Evolutionary conservation across 2,888 invertebrate species (phyloP).

Genomic region (Masnerella sp.): DNA sequence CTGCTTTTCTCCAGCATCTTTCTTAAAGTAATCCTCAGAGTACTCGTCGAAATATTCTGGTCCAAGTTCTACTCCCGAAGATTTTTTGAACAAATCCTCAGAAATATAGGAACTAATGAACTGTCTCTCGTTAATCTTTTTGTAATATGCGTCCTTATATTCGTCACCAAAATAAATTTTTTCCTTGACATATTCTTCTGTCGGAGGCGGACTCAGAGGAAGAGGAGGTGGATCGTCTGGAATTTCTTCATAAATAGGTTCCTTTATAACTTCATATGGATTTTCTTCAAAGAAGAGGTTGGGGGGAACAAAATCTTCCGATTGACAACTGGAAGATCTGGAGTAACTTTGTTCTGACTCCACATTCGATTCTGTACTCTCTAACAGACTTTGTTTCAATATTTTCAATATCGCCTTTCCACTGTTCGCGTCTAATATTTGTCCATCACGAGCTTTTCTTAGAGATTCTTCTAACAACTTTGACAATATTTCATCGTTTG

Average conservation of each 20-base stretch:
- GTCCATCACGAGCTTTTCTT: conserved; percentile 72
- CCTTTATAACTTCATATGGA: conserved; percentile 77
- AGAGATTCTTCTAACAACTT: conserved; percentile 74
- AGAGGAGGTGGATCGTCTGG: conserved; percentile 82
- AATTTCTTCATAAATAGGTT: conserved; percentile 79
- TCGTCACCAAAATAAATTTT: conserved; percentile 80
- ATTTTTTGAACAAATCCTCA: conserved; percentile 69
- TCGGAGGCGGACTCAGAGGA: conserved; percentile 87
- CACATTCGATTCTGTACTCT: conserved; percentile 69
- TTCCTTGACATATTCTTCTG: conserved; percentile 83
- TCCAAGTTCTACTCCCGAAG: conserved; percentile 43
- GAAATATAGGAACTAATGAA: conserved; percentile 69
- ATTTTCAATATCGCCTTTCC: conserved; percentile 75
- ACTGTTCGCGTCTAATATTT: conserved; percentile 73
- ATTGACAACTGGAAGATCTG: conserved; percentile 68
- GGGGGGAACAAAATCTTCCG: conserved; percentile 71
- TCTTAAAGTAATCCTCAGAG: conserved; percentile 70
- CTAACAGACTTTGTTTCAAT: conserved; percentile 73
- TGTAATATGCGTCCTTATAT: conserved; percentile 68
- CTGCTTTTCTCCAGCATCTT: conserved; percentile 74
- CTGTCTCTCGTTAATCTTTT: conserved; percentile 66
- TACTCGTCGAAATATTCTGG: conserved; percentile 67
- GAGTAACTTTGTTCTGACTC: conserved; percentile 69
- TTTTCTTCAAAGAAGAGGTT: conserved; percentile 75
- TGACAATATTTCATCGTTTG: conserved; percentile 73